Conservation (phyloP, 2,888 invertebrate species). For the Sarcophaga subvicina region DNA sequence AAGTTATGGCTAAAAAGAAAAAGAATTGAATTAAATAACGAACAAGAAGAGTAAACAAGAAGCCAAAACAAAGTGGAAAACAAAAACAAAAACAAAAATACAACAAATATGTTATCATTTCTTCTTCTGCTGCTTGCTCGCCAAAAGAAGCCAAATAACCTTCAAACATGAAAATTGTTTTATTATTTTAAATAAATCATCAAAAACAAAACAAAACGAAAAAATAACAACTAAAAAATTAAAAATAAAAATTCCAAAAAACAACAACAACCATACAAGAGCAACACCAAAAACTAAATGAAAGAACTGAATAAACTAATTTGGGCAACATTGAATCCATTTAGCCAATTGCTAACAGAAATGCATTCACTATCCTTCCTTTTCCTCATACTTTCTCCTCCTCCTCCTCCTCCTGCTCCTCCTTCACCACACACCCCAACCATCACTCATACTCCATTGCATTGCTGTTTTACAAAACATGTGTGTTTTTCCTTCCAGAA, state of each 20-base stretch:
- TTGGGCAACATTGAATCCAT: slow-evolving; percentile 54
- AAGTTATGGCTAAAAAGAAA: slow-evolving; percentile 56
- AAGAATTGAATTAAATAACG: too few species aligned
- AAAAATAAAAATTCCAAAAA: neutral
- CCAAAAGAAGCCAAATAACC: slow-evolving; percentile 69
- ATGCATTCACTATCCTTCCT: slow-evolving; percentile 41
- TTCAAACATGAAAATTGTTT: slow-evolving; percentile 72
- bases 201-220: slow-evolving; percentile 52
- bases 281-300: slow-evolving; percentile 42
- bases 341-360: slow-evolving; percentile 51
- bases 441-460: neutral
- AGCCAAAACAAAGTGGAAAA: slow-evolving; percentile 12
- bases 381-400: too few species aligned
- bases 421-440: too few species aligned
- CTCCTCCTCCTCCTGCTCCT: too few species aligned
- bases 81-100: slow-evolving; percentile 45
- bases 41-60: neutral
- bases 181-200: slow-evolving; percentile 69
- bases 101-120: slow-evolving; percentile 65
- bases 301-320: slow-evolving; percentile 51
- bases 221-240: slow-evolving; percentile 9
- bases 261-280: neutral
- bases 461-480: neutral
- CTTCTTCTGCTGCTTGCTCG: slow-evolving; percentile 37
- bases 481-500: neutral